Evolutionary conservation across 2,888 invertebrate species (phyloP).

Genomic region (Timema cristinae): DNA sequence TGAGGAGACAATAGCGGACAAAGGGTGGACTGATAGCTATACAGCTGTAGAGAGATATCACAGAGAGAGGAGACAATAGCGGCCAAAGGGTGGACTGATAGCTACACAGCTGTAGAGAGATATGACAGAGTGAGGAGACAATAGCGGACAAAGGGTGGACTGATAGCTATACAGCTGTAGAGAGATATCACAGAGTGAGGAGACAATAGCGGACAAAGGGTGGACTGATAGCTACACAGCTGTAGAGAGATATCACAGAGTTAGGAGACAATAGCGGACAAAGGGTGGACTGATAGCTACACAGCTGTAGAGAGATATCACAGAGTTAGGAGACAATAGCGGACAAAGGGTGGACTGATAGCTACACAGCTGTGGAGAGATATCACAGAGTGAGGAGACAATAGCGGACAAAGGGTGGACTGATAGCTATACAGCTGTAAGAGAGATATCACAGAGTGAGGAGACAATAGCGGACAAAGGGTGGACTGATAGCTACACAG

Average conservation of each 20-base stretch:
- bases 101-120: slow-evolving; percentile 51
- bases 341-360: too few species aligned
- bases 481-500: too few species aligned
- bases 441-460: slow-evolving; percentile 1
- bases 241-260: slow-evolving; percentile 35
- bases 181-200: background rate
- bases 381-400: background rate
- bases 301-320: slow-evolving; percentile 48
- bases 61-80: background rate
- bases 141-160: too few species aligned
- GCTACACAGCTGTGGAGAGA: slow-evolving; percentile 51
- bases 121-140: background rate
- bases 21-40: too few species aligned
- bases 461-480: too few species aligned
- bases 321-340: background rate
- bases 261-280: background rate
- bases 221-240: too few species aligned
- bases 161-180: slow-evolving; percentile 57
- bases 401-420: too few species aligned
- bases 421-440: too few species aligned
- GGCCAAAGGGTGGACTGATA: too few species aligned
- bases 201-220: too few species aligned
- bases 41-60: slow-evolving; percentile 48
- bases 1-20: background rate
- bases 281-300: too few species aligned